phyloP scores from a whole-genome alignment of 2,113 vertebrate species.

The Phyllostomus discolor region DNA sequence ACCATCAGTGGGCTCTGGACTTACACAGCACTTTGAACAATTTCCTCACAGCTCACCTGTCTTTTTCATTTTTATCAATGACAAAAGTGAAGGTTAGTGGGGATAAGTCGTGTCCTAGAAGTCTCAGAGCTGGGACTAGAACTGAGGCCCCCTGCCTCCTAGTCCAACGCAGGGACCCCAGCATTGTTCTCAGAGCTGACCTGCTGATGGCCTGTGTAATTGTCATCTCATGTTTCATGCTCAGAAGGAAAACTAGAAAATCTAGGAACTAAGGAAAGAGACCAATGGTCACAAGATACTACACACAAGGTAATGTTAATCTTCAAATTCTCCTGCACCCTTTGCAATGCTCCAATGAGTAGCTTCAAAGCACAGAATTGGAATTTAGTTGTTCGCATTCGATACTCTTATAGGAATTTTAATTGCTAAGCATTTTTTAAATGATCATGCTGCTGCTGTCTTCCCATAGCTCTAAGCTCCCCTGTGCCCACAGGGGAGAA shows the following conservation, averaged over 20 bases:
- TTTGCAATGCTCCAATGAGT: not conserved
- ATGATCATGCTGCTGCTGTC: not conserved
- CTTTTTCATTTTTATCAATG: not conserved
- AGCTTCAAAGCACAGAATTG: not conserved
- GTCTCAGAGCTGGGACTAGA: not conserved
- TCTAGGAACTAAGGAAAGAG: not conserved
- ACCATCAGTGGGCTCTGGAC: not conserved
- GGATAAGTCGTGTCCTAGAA: not conserved
- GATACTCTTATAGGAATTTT: not conserved
- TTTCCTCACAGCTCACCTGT: not conserved
- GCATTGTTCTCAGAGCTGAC: not conserved
- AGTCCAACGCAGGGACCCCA: not conserved
- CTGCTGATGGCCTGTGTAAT: not conserved
- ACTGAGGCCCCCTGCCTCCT: not conserved
- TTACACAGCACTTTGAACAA: not conserved
- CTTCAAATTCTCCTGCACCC: not conserved
- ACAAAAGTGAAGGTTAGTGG: not conserved
- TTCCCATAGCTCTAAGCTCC: not conserved
- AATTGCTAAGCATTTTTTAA: constrained; percentile 20
- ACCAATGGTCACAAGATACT: not conserved
- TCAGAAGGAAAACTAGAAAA: not conserved
- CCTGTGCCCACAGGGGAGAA: not conserved
- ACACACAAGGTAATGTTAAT: not conserved
- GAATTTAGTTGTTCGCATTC: not conserved
- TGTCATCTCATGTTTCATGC: not conserved